Percentiles rank a stretch among this genome's conserved stretches.
phyloP scores from a whole-genome alignment of 2,797 vertebrate species.

The Clarias platycephalus region DNA sequence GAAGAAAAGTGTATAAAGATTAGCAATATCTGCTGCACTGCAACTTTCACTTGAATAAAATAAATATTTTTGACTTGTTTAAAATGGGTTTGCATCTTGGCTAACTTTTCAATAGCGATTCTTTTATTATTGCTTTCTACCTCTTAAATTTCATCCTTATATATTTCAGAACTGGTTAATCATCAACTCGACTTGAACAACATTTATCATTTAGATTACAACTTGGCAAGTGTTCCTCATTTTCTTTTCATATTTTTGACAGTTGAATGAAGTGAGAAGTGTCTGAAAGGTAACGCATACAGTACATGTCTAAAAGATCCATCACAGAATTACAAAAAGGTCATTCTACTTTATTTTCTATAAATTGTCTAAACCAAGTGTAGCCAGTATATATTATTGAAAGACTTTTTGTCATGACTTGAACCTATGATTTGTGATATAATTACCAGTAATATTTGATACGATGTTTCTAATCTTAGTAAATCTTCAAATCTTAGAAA shows the following conservation, averaged over 20 bases:
- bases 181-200: slow-evolving; percentile 42
- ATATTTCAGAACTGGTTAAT: slow-evolving; percentile 49
- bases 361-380: neutral
- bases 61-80: neutral
- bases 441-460: neutral
- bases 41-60: neutral
- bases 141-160: neutral
- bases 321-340: neutral
- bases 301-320: neutral
- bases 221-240: slow-evolving; percentile 32
- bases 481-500: neutral
- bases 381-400: neutral
- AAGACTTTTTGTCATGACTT: neutral
- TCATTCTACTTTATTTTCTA: neutral
- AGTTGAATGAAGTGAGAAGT: slow-evolving; percentile 42
- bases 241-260: slow-evolving; percentile 29
- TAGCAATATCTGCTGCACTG: neutral
- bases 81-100: slow-evolving; percentile 21
- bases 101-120: slow-evolving; percentile 6
- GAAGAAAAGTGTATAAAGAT: neutral
- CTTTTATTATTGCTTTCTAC: slow-evolving; percentile 13
- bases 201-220: slow-evolving; percentile 46
- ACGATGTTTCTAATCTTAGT: no score
- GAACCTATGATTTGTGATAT: neutral
- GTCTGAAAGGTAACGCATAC: slow-evolving; percentile 34